Evolutionary conservation across 2,888 invertebrate genomes (phyloP), one percentile per base, ranked within the genome.

Genomic region (Oxyteleia sp.): DNA sequence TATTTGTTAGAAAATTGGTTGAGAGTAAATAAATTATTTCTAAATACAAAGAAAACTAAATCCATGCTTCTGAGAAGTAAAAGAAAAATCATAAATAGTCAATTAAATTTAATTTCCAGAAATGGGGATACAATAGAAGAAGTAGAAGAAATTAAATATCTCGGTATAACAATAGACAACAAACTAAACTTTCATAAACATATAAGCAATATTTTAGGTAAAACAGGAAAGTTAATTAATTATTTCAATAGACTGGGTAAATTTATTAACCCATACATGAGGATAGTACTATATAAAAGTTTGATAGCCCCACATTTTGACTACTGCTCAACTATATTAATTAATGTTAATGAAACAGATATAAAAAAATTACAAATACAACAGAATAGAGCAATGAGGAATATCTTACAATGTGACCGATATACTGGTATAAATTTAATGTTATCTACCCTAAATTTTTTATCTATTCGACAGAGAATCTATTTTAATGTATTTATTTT

Each of bases 401-500:
- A 26, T 26, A 26, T 26, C 5, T 26, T 26, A 26, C 26, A 26
- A 4, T 45, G 61, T 29, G 29, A 61, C 15, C 20, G 10, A 29
- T 61, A 61, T 45, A 45, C 61, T 11, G 15, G 4, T 43, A 45
- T 7, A 11, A 15, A 16, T 43, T 16, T 43, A 8, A 45, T 61
- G 45, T 11, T 61, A 8, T 7, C 43, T 2, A 61, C 45, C 20
- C 8, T 45, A 13, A 63, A 63, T 32, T 47, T 63, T 45, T 45
- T 63, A 29, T 45, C 45, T 4, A 26, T 63, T 23, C 5, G 29
- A 1, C 32, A 63, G 10, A 55, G 35, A 32, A 29, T 55, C 2
- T 20, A 38, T 55, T 16, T 18, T 55, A 55, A 55, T 38, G 23
- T 43, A 23, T 13, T 59, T 41, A 18, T 55, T 15, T 55, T 59